phyloP scores from a whole-genome alignment of 2,888 invertebrate species.

The Drosophila algonquin region DNA sequence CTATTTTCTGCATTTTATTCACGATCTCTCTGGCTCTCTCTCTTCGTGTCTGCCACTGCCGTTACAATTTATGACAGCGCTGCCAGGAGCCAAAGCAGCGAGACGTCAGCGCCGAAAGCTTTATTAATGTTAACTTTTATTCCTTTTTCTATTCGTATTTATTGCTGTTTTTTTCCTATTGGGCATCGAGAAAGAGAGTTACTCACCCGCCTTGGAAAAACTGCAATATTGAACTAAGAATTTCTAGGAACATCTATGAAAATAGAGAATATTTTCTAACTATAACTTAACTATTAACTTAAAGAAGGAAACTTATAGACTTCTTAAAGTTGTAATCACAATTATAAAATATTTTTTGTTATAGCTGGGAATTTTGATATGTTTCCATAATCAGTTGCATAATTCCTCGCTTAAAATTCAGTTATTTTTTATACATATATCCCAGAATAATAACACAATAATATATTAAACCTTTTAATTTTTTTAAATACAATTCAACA shows the following conservation, averaged over 20 bases:
- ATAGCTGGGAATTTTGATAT: too few relatives aligned
- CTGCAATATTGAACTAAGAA: not conserved
- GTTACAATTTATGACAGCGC: conserved; percentile 63
- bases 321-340: too few relatives aligned
- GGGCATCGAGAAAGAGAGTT: conserved; percentile 10
- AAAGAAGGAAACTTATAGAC: too few relatives aligned
- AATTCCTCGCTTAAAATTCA: too few relatives aligned
- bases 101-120: conserved; percentile 30
- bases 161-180: conserved; percentile 45
- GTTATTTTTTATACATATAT: too few relatives aligned
- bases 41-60: conserved; percentile 3
- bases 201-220: conserved; percentile 13
- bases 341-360: too few relatives aligned
- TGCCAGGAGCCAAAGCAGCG: conserved; percentile 6
- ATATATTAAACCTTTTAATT: too few relatives aligned
- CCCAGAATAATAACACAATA: too few relatives aligned
- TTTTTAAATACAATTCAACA: too few relatives aligned
- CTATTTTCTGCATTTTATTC: conserved; percentile 42
- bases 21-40: conserved; percentile 21
- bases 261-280: not conserved
- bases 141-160: conserved; percentile 27
- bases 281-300: too few relatives aligned
- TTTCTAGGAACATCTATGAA: not conserved
- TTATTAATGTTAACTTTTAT: conserved; percentile 60
- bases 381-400: too few relatives aligned